Evolutionary conservation across 2,888 invertebrate genomes (phyloP), one percentile per base, ranked within the genome.

Genomic region (Cryptophagus acutangulus): DNA sequence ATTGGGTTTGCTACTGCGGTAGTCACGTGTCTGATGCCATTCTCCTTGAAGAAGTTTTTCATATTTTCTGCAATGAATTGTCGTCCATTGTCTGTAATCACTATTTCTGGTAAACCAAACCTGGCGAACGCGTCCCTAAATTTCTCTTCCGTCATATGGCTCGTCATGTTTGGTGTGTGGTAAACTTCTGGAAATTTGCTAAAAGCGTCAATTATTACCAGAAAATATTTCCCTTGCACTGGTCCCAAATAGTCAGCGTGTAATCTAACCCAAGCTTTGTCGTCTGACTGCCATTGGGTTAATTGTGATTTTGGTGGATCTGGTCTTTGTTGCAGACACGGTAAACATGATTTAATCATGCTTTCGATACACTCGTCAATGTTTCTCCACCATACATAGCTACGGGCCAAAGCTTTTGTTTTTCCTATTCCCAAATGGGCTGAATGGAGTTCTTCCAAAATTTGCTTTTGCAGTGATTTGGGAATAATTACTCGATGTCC

Each of bases 351-450:
- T 15, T 9, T 15, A 8, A 31, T 12, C 16, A 31, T 13, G 43
- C 33, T 8, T 43, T 54, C 55, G n/a, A 61, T 57, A 10, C 59
- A 53, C 1, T 43, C 17, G 16, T 56, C 51, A n/a, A 57, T 46
- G 12, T 31, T 36, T 3, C 54, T 51, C 55, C 53, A 59, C 38
- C 40, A 60, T 14, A 52, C 52, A 34, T 47, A 51, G 16, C 54
- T 47, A 34, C 55, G 42, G 3, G 57, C 60, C n/a, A 59, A 33
- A 13, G 49, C 36, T 46, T 62, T 62, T 47, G 54, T 56, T 38
- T 52, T 51, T 25, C 50, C 54, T 12, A 51, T 49, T 12, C 55
- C 62, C 3, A 51, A 43, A 38, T 63, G 61, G 8, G 51, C 43
- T 9, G 33, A 36, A 40, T 58, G 60, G 4, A 62, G 40, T 40